Conservation (phyloP, 1,140 invertebrate species). For the Drosophila ohnishii region DNA sequence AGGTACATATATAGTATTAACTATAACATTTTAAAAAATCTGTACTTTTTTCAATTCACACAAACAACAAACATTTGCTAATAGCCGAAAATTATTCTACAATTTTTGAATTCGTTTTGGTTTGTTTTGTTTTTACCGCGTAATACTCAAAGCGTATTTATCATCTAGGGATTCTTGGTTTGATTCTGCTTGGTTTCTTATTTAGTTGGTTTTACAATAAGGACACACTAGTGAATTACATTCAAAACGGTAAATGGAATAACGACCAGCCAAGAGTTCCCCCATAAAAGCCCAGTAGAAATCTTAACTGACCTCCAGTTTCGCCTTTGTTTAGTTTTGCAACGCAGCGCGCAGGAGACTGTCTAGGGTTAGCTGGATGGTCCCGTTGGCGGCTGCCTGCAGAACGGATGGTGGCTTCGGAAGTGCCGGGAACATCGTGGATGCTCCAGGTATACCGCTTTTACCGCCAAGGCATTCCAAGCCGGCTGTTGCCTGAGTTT, state of each 20-base stretch:
- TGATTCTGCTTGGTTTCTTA: constrained; percentile 44
- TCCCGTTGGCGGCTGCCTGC: constrained; percentile 65
- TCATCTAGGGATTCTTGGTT: constrained; percentile 44
- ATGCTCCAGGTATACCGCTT: constrained; percentile 42
- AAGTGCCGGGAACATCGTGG: constrained; percentile 59
- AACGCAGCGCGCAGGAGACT: constrained; percentile 73
- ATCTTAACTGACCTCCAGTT: constrained; percentile 22
- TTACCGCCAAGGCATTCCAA: constrained; percentile 58
- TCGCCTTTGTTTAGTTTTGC: constrained; percentile 58
- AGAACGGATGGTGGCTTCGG: constrained; percentile 70
- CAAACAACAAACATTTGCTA: constrained; percentile 64
- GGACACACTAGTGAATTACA: constrained; percentile 73
- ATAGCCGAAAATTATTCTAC: constrained; percentile 73
- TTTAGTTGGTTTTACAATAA: constrained; percentile 56
- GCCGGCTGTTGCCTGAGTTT: constrained; percentile 26
- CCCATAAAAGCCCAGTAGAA: constrained; percentile 2
- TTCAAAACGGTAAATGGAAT: constrained; percentile 45
- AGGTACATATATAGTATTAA: constrained; percentile 51
- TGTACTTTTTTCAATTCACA: constrained; percentile 33
- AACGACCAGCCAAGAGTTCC: constrained; percentile 19
- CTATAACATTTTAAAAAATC: constrained; percentile 59
- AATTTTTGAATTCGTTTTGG: constrained; percentile 55
- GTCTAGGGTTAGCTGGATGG: constrained; percentile 65
- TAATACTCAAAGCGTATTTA: constrained; percentile 64
- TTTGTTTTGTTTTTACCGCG: constrained; percentile 38